Evolutionary conservation across 1,140 invertebrate genomes (phyloP).

Genomic region (Leptinotarsa texana): DNA sequence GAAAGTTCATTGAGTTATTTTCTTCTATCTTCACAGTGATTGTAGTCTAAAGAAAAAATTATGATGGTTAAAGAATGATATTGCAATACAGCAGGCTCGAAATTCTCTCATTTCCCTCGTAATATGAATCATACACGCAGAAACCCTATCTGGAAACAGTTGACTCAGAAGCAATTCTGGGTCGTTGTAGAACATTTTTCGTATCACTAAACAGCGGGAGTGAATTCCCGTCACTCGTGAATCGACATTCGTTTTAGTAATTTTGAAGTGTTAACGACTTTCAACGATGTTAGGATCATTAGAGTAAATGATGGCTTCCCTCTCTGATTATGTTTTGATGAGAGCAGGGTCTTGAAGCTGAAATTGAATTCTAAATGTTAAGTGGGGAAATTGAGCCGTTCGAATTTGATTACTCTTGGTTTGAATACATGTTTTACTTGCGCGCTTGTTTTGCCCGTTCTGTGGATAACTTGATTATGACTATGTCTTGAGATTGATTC

Average conservation of each 20-base stretch:
- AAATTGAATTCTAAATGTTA: background rate
- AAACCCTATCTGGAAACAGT: too few relatives aligned
- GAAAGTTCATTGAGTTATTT: too few relatives aligned
- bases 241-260: constrained; percentile 2
- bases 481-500: too few relatives aligned
- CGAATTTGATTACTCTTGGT: constrained; percentile 15
- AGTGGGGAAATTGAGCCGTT: constrained; percentile 22
- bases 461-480: background rate
- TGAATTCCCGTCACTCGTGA: background rate
- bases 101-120: too few relatives aligned
- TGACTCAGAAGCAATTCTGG: too few relatives aligned
- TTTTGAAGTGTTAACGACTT: constrained; percentile 25
- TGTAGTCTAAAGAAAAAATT: too few relatives aligned
- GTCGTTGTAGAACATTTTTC: too few relatives aligned
- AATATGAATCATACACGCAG: too few relatives aligned
- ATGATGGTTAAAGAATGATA: too few relatives aligned
- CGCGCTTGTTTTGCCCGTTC: background rate
- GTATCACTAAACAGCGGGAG: too few relatives aligned
- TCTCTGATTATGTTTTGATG: constrained; percentile 22
- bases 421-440: background rate
- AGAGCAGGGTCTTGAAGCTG: background rate
- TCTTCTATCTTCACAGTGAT: too few relatives aligned
- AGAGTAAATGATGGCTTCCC: constrained; percentile 18
- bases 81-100: too few relatives aligned
- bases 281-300: constrained; percentile 26